phyloP scores from a whole-genome alignment of 2,888 invertebrate genomes.

The Zygaena filipendulae region DNA sequence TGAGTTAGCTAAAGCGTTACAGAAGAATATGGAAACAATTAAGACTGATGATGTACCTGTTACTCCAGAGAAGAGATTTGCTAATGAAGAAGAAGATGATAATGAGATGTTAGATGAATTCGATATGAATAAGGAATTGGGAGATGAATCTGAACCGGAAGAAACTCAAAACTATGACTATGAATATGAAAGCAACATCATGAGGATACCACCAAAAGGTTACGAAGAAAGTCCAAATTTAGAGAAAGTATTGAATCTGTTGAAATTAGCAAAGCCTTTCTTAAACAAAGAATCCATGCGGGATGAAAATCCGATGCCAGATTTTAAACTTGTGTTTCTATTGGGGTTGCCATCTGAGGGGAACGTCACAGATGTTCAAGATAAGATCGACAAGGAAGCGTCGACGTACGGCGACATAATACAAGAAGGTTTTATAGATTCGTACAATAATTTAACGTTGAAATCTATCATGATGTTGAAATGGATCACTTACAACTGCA shows the following conservation, averaged over 20 bases:
- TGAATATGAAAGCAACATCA: conserved; percentile 46
- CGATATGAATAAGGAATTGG: conserved; percentile 50
- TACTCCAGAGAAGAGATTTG: conserved; percentile 35
- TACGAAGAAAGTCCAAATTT: conserved; percentile 36
- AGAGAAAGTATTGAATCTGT: conserved; percentile 29
- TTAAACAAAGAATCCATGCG: conserved; percentile 21
- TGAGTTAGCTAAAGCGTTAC: conserved; percentile 41
- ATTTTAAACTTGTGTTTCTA: conserved; percentile 55
- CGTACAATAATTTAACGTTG: conserved; percentile 87
- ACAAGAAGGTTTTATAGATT: conserved; percentile 85
- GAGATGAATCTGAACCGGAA: conserved; percentile 25
- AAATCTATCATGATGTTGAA: conserved; percentile 89
- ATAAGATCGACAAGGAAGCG: conserved; percentile 73
- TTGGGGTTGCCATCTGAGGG: conserved; percentile 72
- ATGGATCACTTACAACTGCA: conserved; percentile 79
- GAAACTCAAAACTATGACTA: conserved; percentile 27
- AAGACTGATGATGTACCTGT: conserved; percentile 33
- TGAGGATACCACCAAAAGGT: conserved; percentile 56
- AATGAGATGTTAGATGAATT: conserved; percentile 41
- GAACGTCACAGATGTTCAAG: conserved; percentile 68
- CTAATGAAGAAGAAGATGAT: conserved; percentile 31
- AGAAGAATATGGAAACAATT: conserved; percentile 26
- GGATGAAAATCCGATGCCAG: conserved; percentile 22
- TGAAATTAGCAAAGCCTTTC: conserved; percentile 31
- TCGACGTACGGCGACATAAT: conserved; percentile 79